Conservation (phyloP, 2,888 invertebrate genomes). For the Eugnorisma glareosa region DNA sequence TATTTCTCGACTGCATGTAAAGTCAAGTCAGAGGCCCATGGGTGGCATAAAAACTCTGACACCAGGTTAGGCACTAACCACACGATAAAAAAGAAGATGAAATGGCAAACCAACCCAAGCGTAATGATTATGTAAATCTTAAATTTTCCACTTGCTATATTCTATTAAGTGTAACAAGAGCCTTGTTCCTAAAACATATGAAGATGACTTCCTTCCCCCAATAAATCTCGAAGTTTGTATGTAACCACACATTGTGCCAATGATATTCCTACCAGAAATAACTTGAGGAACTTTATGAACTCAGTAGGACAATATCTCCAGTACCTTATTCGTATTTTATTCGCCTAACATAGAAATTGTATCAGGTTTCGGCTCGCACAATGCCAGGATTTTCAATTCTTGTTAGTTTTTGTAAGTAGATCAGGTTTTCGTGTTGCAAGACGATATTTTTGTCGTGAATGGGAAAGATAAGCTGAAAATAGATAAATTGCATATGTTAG, state of each 20-base stretch:
- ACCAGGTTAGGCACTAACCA: no score
- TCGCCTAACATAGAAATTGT: constrained; percentile 32
- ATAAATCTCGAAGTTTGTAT: constrained; percentile 40
- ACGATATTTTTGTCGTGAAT: constrained; percentile 12
- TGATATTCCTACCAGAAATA: constrained; percentile 44
- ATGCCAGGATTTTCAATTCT: constrained; percentile 24
- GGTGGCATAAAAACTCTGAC: no score
- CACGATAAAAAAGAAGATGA: no score
- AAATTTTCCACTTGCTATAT: no score
- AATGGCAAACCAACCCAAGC: no score
- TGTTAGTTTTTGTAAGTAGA: constrained; percentile 18
- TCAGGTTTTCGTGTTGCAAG: constrained; percentile 18
- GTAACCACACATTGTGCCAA: constrained; percentile 23
- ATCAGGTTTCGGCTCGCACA: constrained; percentile 26
- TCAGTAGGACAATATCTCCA: constrained; percentile 22
- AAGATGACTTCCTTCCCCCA: constrained; percentile 12
- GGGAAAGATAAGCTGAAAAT: not conserved
- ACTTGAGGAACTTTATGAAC: constrained; percentile 49
- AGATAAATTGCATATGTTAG: not conserved
- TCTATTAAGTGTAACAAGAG: constrained; percentile 1
- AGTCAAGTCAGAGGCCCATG: no score
- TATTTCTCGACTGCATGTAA: no score
- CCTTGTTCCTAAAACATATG: not conserved
- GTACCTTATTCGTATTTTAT: constrained; percentile 34
- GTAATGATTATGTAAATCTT: no score